Conservation (phyloP, 2,888 invertebrate species). For the Meteorus colon region DNA sequence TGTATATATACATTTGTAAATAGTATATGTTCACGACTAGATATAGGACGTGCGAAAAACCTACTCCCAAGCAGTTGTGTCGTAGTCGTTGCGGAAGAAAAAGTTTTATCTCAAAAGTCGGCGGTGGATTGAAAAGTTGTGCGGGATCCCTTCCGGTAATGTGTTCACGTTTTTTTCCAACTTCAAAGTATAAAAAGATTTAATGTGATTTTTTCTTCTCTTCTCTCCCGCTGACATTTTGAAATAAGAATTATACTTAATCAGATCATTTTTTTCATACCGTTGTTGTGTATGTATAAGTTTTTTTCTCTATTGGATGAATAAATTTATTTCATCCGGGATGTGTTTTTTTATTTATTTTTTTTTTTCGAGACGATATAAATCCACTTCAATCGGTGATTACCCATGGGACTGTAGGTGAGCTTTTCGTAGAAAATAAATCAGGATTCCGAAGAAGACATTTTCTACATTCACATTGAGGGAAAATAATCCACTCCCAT, state of each 20-base stretch:
- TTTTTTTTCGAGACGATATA: constrained; percentile 26
- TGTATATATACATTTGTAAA: neutral
- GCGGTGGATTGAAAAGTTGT: constrained; percentile 40
- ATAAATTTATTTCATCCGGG: constrained; percentile 36
- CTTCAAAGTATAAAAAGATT: constrained; percentile 14
- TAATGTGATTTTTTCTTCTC: constrained; percentile 14
- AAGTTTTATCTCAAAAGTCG: constrained; percentile 39
- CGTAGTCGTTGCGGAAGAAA: constrained; percentile 19
- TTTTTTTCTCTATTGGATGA: neutral
- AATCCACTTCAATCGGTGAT: constrained; percentile 40
- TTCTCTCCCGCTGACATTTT: neutral
- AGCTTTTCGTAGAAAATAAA: constrained; percentile 37
- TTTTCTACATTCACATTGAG: constrained; percentile 31
- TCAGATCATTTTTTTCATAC: neutral
- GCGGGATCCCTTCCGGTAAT: constrained; percentile 21
- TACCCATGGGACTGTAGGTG: constrained; percentile 32
- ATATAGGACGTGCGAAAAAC: constrained; percentile 36
- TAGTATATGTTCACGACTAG: constrained; percentile 2
- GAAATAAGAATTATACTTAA: constrained; percentile 12
- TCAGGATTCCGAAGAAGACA: constrained; percentile 41
- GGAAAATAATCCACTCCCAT: constrained; percentile 38
- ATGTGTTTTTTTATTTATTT: constrained; percentile 18
- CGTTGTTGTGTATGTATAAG: neutral
- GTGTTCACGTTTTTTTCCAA: constrained; percentile 12
- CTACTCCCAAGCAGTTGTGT: constrained; percentile 30